Percentiles rank a stretch among this genome's conserved stretches.
Conservation (phyloP, 2,113 vertebrate genomes). For the Puntigrus tetrazona region DNA sequence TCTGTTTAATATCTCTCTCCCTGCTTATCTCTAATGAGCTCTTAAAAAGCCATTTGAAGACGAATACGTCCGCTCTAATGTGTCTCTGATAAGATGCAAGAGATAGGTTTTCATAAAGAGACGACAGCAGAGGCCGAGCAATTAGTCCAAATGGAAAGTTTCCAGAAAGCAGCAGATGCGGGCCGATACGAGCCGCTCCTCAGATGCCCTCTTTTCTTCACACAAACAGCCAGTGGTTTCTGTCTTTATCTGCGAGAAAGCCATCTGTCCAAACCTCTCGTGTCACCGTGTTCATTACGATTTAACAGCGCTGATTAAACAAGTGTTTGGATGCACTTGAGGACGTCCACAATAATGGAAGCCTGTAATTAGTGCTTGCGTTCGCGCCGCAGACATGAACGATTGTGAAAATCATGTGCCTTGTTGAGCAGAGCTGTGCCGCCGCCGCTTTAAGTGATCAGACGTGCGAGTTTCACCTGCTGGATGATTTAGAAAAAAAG, state of each 20-base stretch:
- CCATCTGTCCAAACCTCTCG: conserved; percentile 5
- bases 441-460: not conserved
- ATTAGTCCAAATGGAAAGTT: conserved; percentile 1
- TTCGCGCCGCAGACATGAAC: not conserved
- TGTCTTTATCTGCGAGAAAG: not conserved
- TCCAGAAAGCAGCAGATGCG: conserved; percentile 1
- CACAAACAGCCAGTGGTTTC: not conserved
- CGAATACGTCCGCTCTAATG: not conserved
- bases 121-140: not conserved
- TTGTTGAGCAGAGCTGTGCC: not conserved
- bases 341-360: not conserved
- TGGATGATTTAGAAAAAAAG: no score
- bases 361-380: not conserved
- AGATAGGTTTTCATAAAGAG: conserved; percentile 2
- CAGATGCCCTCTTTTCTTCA: not conserved
- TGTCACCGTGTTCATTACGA: not conserved
- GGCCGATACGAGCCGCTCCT: not conserved
- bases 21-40: conserved; percentile 13
- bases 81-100: conserved; percentile 7
- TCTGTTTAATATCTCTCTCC: not conserved
- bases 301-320: not conserved
- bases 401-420: not conserved
- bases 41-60: conserved; percentile 5
- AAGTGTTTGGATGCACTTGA: not conserved
- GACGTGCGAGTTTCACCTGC: not conserved